Evolutionary conservation across 2,113 vertebrate genomes (phyloP).

Genomic region (Oryzias curvinotus): DNA sequence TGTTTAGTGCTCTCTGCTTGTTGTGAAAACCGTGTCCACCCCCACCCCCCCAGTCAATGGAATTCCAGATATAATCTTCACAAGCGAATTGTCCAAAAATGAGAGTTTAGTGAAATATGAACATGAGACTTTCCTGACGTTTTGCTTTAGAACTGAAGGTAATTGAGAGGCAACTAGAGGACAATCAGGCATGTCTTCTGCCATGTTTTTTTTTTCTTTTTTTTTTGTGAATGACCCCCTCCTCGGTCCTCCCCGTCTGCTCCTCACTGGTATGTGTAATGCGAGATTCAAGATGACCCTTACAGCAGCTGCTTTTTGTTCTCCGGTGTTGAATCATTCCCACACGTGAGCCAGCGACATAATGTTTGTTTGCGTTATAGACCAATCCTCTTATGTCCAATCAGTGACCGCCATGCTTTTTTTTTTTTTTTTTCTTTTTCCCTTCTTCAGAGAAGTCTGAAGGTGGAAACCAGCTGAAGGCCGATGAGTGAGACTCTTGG

Average conservation of each 20-base stretch:
- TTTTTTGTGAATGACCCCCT: constrained; percentile 28
- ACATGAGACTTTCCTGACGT: too few relatives aligned
- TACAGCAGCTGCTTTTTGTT: constrained; percentile 67
- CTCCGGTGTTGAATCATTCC: constrained; percentile 44
- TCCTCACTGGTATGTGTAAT: constrained; percentile 58
- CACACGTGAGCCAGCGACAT: constrained; percentile 53
- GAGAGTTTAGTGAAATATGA: too few relatives aligned
- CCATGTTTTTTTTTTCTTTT: not conserved
- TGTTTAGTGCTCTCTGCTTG: not conserved
- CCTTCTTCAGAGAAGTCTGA: constrained; percentile 66
- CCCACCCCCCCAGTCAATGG: not conserved
- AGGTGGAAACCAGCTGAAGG: constrained; percentile 57
- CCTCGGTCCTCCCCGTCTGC: constrained; percentile 12
- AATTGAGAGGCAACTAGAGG: too few relatives aligned
- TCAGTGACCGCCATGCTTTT: constrained; percentile 67
- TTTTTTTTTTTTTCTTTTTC: constrained; percentile 34
- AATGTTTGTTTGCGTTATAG: constrained; percentile 73
- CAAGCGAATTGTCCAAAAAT: not conserved
- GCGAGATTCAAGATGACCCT: constrained; percentile 67
- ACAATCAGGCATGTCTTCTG: not conserved
- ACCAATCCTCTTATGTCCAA: constrained; percentile 49
- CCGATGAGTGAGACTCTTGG: constrained; percentile 68
- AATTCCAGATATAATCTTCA: not conserved
- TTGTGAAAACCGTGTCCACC: not conserved
- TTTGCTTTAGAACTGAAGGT: too few relatives aligned